These are phyloP conservation scores for Cantharis rufa DNA, from an alignment of 2,888 invertebrate genomes.

Conservation along the genomic window DNA sequence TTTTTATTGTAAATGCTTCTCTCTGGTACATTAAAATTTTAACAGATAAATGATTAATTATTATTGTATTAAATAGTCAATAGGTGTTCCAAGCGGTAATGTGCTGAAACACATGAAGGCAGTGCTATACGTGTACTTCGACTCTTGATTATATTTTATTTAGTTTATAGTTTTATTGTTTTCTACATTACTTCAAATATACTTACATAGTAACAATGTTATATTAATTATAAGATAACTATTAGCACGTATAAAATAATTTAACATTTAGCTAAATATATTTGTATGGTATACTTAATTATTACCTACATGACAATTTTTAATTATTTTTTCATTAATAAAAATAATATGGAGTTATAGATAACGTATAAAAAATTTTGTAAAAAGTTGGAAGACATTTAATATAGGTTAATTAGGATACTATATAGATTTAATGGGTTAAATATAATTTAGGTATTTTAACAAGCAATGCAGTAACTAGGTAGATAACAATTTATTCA, in stretches of 20 bases:
- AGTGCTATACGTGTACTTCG: slow-evolving; percentile 55
- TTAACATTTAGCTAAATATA: slow-evolving; percentile 8
- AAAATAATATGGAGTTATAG: slow-evolving; percentile 23
- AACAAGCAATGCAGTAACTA: background rate
- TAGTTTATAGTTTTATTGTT: slow-evolving; percentile 29
- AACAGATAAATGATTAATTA: slow-evolving; percentile 56
- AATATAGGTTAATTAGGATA: slow-evolving; percentile 40
- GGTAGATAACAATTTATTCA: background rate
- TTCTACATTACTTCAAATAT: slow-evolving; percentile 30
- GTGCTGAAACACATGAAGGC: slow-evolving; percentile 57
- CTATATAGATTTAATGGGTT: background rate
- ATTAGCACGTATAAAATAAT: slow-evolving; percentile 33
- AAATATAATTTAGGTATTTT: background rate
- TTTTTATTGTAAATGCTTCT: slow-evolving; percentile 58
- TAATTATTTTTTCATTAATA: slow-evolving; percentile 15
- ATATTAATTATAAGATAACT: slow-evolving; percentile 41
- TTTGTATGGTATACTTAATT: slow-evolving; percentile 3
- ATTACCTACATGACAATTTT: slow-evolving; percentile 11
- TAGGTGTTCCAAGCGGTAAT: slow-evolving; percentile 57
- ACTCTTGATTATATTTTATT: slow-evolving; percentile 28
- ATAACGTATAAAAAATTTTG: slow-evolving; percentile 13
- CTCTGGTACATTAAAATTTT: slow-evolving; percentile 57
- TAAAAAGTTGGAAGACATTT: slow-evolving; percentile 50
- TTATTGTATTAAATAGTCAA: slow-evolving; percentile 56
- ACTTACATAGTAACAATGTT: slow-evolving; percentile 41